These are phyloP conservation scores for Mesorhabditis belari DNA, from an alignment of 2,888 invertebrate genomes.

Conservation along the genomic window DNA sequence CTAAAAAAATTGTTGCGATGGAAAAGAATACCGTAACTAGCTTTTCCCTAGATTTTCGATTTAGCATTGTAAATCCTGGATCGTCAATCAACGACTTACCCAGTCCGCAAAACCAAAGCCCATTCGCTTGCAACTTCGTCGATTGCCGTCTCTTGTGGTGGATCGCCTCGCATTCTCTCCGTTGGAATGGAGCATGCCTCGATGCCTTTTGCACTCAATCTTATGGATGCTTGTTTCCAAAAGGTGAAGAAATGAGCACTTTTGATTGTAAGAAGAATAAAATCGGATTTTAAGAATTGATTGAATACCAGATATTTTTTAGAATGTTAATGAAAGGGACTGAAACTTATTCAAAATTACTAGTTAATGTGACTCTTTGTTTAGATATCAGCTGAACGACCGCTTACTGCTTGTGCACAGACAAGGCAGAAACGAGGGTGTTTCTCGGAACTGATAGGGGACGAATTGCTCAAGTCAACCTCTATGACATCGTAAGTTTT, in stretches of 20 bases:
- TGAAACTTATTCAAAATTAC: not conserved
- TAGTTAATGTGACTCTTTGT: conserved; percentile 2
- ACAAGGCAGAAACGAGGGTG: conserved; percentile 35
- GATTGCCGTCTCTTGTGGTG: conserved; percentile 25
- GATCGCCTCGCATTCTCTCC: conserved; percentile 30
- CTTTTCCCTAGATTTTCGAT: not conserved
- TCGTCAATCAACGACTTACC: conserved; percentile 18
- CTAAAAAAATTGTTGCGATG: not conserved
- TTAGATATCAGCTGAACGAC: conserved; percentile 35
- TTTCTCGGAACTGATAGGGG: conserved; percentile 39
- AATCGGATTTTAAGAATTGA: too few species aligned
- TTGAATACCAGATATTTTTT: not conserved
- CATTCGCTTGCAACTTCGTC: conserved; percentile 34
- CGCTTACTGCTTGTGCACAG: conserved; percentile 30
- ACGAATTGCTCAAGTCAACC: conserved; percentile 29
- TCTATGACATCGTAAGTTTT: conserved; percentile 14
- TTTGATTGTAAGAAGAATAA: too few species aligned
- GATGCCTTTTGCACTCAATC: conserved; percentile 26
- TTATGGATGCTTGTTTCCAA: conserved; percentile 22
- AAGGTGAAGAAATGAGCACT: conserved; percentile 14
- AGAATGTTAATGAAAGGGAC: not conserved
- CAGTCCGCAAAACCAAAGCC: conserved; percentile 28
- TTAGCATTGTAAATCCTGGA: conserved; percentile 19
- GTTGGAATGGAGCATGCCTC: conserved; percentile 34
- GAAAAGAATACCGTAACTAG: not conserved